phyloP scores from a whole-genome alignment of 2,888 invertebrate genomes.

The Uropetala carovei region DNA sequence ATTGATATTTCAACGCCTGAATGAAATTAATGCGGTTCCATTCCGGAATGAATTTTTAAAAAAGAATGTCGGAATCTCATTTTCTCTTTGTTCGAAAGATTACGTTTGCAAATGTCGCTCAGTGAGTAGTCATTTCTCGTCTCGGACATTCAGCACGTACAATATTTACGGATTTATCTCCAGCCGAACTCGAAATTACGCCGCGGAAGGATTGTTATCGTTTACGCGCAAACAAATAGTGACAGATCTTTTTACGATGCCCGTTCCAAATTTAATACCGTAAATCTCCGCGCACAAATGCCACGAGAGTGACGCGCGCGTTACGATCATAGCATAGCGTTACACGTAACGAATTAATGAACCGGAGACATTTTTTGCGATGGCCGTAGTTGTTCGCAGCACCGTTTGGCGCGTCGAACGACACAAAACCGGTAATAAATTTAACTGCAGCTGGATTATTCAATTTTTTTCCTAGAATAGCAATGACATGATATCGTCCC shows the following conservation, averaged over 20 bases:
- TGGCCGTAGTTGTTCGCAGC: not conserved
- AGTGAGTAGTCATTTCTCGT: not conserved
- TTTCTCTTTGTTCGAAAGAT: not conserved
- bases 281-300: constrained; percentile 50
- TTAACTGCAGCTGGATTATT: not conserved
- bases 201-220: not conserved
- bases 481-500: not conserved
- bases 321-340: not conserved
- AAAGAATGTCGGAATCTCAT: too few species aligned
- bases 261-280: not conserved
- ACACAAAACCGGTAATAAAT: not conserved
- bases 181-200: not conserved
- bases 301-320: constrained; percentile 13
- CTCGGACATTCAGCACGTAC: not conserved
- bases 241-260: not conserved
- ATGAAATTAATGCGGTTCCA: too few species aligned
- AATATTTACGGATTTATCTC: constrained; percentile 9
- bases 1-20: too few species aligned
- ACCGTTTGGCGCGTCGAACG: not conserved
- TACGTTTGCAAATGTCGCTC: not conserved
- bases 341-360: constrained; percentile 42
- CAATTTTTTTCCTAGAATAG: not conserved
- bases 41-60: too few species aligned
- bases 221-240: not conserved
- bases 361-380: not conserved